These are phyloP conservation scores for Synergus japonicus DNA, from an alignment of 2,888 invertebrate genomes.

Conservation along the genomic window DNA sequence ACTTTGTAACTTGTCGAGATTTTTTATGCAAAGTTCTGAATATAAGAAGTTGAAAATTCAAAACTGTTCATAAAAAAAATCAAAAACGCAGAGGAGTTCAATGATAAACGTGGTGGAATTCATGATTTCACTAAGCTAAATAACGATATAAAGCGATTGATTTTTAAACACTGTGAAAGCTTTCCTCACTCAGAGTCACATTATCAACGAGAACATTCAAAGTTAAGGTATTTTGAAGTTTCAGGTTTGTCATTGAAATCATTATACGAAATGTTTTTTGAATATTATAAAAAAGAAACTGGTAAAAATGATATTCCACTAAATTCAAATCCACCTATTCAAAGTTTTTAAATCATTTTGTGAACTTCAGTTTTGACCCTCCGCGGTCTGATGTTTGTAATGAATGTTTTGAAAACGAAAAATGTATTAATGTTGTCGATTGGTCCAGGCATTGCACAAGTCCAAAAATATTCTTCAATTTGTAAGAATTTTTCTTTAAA, in stretches of 20 bases:
- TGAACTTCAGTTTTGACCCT: background rate
- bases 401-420: background rate
- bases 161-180: background rate
- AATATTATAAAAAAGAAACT: background rate
- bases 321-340: background rate
- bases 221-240: background rate
- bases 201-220: background rate
- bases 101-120: too few relatives aligned
- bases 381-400: conserved; percentile 1
- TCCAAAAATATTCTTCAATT: too few relatives aligned
- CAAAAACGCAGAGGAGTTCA: too few relatives aligned
- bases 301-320: background rate
- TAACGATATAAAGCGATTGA: background rate
- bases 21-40: too few relatives aligned
- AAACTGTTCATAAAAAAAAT: too few relatives aligned
- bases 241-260: background rate
- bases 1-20: too few relatives aligned
- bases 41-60: too few relatives aligned
- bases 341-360: background rate
- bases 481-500: too few relatives aligned
- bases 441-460: too few relatives aligned
- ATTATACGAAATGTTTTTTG: background rate
- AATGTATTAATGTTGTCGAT: background rate
- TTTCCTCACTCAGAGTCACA: conserved; percentile 5
- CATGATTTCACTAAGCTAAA: background rate